Percentiles rank a stretch among this genome's conserved stretches.
Evolutionary conservation across 1,140 invertebrate genomes (phyloP).

Genomic region (Idris sp.): DNA sequence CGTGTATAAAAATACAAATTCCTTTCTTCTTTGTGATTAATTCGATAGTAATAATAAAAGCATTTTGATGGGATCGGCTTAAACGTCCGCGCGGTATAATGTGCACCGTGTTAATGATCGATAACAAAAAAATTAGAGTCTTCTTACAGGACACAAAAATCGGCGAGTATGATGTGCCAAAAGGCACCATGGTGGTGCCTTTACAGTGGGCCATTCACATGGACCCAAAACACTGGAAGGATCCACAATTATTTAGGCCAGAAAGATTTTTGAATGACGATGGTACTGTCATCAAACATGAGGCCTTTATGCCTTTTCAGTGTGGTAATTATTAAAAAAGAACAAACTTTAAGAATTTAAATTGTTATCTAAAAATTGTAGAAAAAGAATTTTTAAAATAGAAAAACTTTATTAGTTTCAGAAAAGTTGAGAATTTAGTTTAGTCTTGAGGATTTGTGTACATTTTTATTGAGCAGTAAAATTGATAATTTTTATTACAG

Average conservation of each 20-base stretch:
- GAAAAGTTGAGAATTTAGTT: too few species aligned
- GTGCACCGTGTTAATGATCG: slow-evolving; percentile 18
- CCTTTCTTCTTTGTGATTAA: slow-evolving; percentile 40
- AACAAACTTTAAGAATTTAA: too few species aligned
- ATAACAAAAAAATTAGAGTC: too few species aligned
- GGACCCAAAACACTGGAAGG: slow-evolving; percentile 83
- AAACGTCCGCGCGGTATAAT: slow-evolving; percentile 38
- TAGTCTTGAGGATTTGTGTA: too few species aligned
- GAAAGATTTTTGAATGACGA: slow-evolving; percentile 84
- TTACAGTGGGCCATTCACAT: slow-evolving; percentile 91
- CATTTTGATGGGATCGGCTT: slow-evolving; percentile 42
- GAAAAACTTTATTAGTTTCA: too few species aligned
- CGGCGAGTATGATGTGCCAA: slow-evolving; percentile 79
- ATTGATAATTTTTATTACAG: slow-evolving; percentile 72
- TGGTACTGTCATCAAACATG: slow-evolving; percentile 81
- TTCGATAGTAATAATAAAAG: slow-evolving; percentile 47
- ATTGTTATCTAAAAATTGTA: too few species aligned
- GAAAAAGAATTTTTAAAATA: too few species aligned
- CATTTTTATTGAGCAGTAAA: too few species aligned
- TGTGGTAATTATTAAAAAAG: slow-evolving; percentile 78
- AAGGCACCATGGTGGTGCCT: slow-evolving; percentile 84
- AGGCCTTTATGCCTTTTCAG: slow-evolving; percentile 91
- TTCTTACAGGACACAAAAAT: slow-evolving; percentile 81
- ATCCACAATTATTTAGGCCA: slow-evolving; percentile 86
- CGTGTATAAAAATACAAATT: slow-evolving; percentile 50